Percentiles rank a stretch among this genome's conserved stretches.
These are phyloP conservation scores for Dynastes tityus DNA, from an alignment of 2,888 invertebrate species.

Conservation along the genomic window DNA sequence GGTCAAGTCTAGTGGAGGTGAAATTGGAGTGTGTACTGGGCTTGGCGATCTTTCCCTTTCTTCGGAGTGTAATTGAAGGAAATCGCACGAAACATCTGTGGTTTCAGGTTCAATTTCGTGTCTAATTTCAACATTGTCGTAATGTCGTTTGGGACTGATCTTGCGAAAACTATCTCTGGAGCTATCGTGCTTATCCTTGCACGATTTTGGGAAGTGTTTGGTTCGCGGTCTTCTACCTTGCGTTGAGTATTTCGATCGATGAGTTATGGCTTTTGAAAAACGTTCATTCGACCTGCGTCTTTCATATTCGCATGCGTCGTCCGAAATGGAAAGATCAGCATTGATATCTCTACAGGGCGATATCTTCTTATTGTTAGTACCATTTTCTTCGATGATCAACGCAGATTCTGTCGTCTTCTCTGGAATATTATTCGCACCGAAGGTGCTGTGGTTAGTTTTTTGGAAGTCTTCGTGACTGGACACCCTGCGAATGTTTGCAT, in stretches of 20 bases:
- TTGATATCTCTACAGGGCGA: conserved; percentile 62
- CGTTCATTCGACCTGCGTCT: conserved; percentile 77
- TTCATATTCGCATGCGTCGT: conserved; percentile 77
- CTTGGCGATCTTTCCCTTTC: conserved; percentile 67
- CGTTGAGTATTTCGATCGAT: conserved; percentile 71
- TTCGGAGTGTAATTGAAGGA: conserved; percentile 61
- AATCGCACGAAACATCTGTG: conserved; percentile 59
- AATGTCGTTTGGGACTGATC: conserved; percentile 69
- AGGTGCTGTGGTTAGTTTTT: conserved; percentile 58
- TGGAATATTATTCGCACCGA: conserved; percentile 30
- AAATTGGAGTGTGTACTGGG: conserved; percentile 64
- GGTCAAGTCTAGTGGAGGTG: conserved; percentile 72
- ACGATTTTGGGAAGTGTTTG: conserved; percentile 57
- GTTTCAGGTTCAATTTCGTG: conserved; percentile 58
- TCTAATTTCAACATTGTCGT: conserved; percentile 57
- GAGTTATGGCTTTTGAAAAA: conserved; percentile 76
- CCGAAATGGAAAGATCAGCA: conserved; percentile 64
- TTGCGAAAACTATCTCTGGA: conserved; percentile 71
- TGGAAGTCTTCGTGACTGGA: conserved; percentile 78
- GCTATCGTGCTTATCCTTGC: conserved; percentile 64
- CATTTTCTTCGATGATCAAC: conserved; percentile 55
- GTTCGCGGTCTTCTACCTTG: conserved; percentile 59
- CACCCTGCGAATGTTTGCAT: conserved; percentile 73
- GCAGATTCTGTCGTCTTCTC: conserved; percentile 63
- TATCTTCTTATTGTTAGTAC: conserved; percentile 61